phyloP scores from a whole-genome alignment of 2,113 vertebrate genomes.

The Hassar affinis region DNA sequence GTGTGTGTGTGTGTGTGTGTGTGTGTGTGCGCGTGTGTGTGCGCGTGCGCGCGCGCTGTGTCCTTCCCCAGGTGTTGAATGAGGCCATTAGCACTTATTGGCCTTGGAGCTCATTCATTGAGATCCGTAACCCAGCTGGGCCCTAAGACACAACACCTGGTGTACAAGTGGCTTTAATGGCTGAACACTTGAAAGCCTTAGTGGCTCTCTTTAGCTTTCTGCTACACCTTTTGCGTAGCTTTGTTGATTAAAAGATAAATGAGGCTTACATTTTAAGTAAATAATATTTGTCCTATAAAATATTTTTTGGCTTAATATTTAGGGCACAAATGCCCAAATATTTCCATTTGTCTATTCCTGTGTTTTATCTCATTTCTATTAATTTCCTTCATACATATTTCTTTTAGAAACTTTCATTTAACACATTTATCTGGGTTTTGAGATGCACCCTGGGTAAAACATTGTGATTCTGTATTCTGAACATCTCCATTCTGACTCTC shows the following conservation, averaged over 20 bases:
- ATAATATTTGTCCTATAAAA: neutral
- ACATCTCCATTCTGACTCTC: slow-evolving; percentile 37
- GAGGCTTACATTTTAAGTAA: neutral
- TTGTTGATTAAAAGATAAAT: neutral
- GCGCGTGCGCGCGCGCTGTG: neutral
- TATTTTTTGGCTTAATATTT: neutral
- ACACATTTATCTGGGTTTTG: neutral
- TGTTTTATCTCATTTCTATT: neutral
- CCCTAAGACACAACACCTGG: slow-evolving; percentile 55
- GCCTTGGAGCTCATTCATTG: slow-evolving; percentile 58
- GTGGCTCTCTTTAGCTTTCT: slow-evolving; percentile 15
- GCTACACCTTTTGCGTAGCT: neutral
- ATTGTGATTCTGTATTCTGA: slow-evolving; percentile 33
- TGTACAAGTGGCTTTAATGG: slow-evolving; percentile 34
- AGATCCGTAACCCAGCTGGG: slow-evolving; percentile 57
- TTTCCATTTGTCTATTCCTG: neutral
- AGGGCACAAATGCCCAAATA: neutral
- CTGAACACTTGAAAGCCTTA: slow-evolving; percentile 6
- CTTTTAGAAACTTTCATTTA: neutral
- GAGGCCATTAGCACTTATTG: slow-evolving; percentile 59
- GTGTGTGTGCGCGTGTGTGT: slow-evolving; percentile 21
- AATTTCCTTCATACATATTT: neutral
- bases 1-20: slow-evolving; percentile 12
- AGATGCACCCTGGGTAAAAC: slow-evolving; percentile 27
- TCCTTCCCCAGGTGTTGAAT: slow-evolving; percentile 59